Conservation (phyloP, 2,888 invertebrate species). For the Ptychoptera albimana region DNA sequence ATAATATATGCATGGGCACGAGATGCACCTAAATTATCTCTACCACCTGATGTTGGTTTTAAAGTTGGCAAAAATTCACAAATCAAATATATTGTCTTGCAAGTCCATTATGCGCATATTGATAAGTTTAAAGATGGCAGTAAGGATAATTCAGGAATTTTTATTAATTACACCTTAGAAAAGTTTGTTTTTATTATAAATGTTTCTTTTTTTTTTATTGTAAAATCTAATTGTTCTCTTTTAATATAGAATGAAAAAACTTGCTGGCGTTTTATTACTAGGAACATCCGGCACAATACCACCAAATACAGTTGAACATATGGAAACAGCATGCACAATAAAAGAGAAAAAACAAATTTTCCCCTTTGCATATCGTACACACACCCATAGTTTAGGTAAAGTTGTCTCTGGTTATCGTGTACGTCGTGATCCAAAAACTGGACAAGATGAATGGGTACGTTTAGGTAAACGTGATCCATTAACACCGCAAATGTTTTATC, state of each 20-base stretch:
- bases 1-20: conserved; percentile 91
- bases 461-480: conserved; percentile 78
- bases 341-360: conserved; percentile 67
- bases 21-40: conserved; percentile 64
- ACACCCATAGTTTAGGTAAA: conserved; percentile 80
- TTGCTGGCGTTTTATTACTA: conserved; percentile 81
- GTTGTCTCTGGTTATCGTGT: conserved; percentile 74
- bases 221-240: not conserved
- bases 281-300: conserved; percentile 74
- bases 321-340: conserved; percentile 83
- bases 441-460: conserved; percentile 57
- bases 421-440: conserved; percentile 31
- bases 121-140: conserved; percentile 53
- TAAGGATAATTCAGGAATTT: conserved; percentile 73
- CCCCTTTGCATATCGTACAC: conserved; percentile 91
- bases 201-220: not conserved
- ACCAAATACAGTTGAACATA: conserved; percentile 51
- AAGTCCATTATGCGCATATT: conserved; percentile 72
- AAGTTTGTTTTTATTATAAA: conserved; percentile 36
- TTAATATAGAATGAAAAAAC: conserved; percentile 51
- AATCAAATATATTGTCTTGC: conserved; percentile 80
- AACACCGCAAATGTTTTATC: conserved; percentile 91
- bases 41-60: conserved; percentile 84
- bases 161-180: conserved; percentile 57
- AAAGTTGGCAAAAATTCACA: conserved; percentile 70